Evolutionary conservation across 2,888 invertebrate species (phyloP), one percentile per base, ranked within the genome.

Genomic region (Psylliodes chrysocephalus): DNA sequence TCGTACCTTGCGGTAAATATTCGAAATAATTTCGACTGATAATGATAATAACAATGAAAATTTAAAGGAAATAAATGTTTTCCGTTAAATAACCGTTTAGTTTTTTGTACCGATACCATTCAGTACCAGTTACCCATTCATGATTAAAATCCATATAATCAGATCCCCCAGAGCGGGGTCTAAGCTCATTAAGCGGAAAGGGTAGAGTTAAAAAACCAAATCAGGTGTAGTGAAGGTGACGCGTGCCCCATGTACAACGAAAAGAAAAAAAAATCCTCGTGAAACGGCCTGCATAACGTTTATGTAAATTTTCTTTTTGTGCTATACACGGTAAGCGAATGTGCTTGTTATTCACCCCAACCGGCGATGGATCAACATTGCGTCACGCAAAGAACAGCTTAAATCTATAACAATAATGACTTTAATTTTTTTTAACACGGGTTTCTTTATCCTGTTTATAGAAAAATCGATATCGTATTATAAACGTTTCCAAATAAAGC

Each of bases 281-380:
- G 71, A 73, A 60, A 59, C 68, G 66, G 64, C 69, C 71, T 68
- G 63, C n/a, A n/a, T 71, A 75, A 75, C 75, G 75, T 72, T 76
- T 76, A 77, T 76, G 77, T 66, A 73, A 75, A 77, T 76, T 71
- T 75, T 57, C 67, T 71, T 55, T 55, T 55, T 55, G 42, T 44
- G 15, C 25, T 10, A 5, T 40, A n/a, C n/a, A n/a, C 15, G 40
- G 22, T 6, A 22, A n/a, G n/a, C n/a, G n/a, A n/a, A n/a, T n/a
- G n/a, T 17, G 44, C n/a, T 46, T n/a, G 46, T 46, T 46, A 46
- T 46, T 46, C 46, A 46, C 46, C 46, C 46, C 22, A 46, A 46
- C 22, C n/a, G 12, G 12, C 7, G 12, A 40, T 15, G 7, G 14
- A 17, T n/a, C n/a, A 7, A 17, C 12, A 7, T 12, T 12, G 40